These are phyloP conservation scores for Thymelicus sylvestris DNA, from an alignment of 2,888 invertebrate genomes.

Conservation along the genomic window DNA sequence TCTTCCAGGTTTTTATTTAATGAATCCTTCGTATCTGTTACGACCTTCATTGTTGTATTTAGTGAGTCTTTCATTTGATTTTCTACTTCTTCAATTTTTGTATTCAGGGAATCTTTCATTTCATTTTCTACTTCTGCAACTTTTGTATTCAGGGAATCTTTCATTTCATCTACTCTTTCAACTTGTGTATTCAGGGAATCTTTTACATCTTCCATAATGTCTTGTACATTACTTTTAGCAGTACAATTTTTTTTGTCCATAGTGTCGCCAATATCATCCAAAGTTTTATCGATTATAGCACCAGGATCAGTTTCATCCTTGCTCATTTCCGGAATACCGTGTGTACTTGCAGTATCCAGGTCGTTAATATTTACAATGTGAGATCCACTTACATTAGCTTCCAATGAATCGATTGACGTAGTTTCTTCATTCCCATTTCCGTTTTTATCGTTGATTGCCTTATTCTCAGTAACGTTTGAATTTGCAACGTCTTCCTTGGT, in stretches of 20 bases:
- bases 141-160: neutral
- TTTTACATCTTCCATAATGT: constrained; percentile 50
- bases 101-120: neutral
- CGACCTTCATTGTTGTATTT: neutral
- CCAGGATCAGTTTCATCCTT: constrained; percentile 55
- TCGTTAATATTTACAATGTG: constrained; percentile 82
- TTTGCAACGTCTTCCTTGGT: constrained; percentile 66
- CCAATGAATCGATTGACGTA: constrained; percentile 78
- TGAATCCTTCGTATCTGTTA: neutral
- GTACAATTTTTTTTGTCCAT: constrained; percentile 40
- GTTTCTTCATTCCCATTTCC: constrained; percentile 69
- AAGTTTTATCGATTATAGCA: constrained; percentile 50
- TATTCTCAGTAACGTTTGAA: constrained; percentile 59
- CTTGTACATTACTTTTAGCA: constrained; percentile 53
- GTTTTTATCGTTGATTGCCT: constrained; percentile 58
- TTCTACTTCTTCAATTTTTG: neutral
- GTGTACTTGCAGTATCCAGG: constrained; percentile 70
- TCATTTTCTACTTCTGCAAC: constrained; percentile 38
- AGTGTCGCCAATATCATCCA: constrained; percentile 38
- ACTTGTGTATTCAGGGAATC: constrained; percentile 49
- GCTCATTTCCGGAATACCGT: constrained; percentile 63
- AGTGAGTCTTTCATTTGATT: neutral
- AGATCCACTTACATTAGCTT: constrained; percentile 81
- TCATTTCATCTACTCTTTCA: constrained; percentile 19
- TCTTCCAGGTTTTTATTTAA: neutral